phyloP scores from a whole-genome alignment of 2,888 invertebrate genomes.

The Branchellion lobata region DNA sequence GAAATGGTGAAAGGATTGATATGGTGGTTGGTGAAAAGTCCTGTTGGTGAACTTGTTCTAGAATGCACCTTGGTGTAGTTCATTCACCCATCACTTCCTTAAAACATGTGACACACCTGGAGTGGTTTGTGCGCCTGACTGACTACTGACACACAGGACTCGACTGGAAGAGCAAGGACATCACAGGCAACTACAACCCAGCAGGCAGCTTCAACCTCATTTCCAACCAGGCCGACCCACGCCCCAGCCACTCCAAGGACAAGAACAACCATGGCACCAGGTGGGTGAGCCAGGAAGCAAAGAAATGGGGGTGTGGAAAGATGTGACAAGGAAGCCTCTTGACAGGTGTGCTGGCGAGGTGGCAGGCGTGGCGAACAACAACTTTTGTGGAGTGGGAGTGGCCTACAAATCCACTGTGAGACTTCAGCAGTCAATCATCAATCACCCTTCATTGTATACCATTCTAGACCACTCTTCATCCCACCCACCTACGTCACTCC shows the following conservation, averaged over 20 bases:
- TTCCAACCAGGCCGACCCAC: slow-evolving; percentile 59
- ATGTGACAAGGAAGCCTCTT: slow-evolving; percentile 59
- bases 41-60: no score
- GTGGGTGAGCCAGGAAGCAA: no score
- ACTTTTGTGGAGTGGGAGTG: slow-evolving; percentile 63
- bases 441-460: not conserved
- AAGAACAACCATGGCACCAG: slow-evolving; percentile 62
- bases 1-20: no score
- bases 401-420: slow-evolving; percentile 54
- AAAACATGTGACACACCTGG: no score
- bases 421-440: not conserved
- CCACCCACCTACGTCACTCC: not conserved
- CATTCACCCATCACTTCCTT: no score
- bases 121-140: no score
- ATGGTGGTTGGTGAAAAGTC: no score
- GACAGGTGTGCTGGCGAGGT: slow-evolving; percentile 63
- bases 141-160: slow-evolving; percentile 56
- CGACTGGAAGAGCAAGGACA: slow-evolving; percentile 60
- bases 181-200: slow-evolving; percentile 57
- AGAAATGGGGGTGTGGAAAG: slow-evolving; percentile 64
- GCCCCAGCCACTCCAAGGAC: slow-evolving; percentile 53
- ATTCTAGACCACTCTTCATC: not conserved
- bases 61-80: no score
- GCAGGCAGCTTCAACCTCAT: slow-evolving; percentile 61
- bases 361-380: slow-evolving; percentile 60